Evolutionary conservation across 2,113 vertebrate species (phyloP).

Genomic region (Sylvicapra grimmia): DNA sequence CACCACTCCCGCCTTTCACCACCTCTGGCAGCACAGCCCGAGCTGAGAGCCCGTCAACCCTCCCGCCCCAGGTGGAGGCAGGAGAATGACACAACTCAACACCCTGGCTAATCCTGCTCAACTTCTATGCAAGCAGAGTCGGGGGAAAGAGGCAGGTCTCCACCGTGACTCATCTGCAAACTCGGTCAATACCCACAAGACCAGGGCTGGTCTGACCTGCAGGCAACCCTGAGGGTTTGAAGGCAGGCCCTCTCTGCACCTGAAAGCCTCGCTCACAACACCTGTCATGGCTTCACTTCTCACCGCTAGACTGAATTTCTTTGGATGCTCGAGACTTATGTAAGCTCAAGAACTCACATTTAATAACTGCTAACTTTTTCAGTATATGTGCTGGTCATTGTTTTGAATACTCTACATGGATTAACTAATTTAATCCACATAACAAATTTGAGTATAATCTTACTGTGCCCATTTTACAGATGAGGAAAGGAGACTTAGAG

Average conservation of each 20-base stretch:
- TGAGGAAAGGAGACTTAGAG: neutral
- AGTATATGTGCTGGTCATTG: neutral
- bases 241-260: neutral
- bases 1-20: neutral
- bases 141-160: neutral
- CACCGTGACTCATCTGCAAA: conserved; percentile 7
- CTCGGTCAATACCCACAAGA: conserved; percentile 11
- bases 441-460: neutral
- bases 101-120: conserved; percentile 41
- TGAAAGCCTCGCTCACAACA: neutral
- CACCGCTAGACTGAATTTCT: neutral
- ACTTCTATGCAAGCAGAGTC: neutral
- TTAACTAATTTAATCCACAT: neutral
- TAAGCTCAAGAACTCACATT: neutral
- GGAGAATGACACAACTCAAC: conserved; percentile 30
- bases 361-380: neutral
- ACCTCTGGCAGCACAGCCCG: neutral
- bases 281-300: neutral
- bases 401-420: neutral
- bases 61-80: neutral
- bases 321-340: neutral
- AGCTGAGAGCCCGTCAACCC: neutral
- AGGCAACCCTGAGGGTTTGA: neutral
- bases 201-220: conserved; percentile 10
- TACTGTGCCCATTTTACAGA: neutral